A percentile compares a stretch with the other conserved stretches of the same genome.
These are phyloP conservation scores for Scaptomyza flava DNA, from an alignment of 2,888 invertebrate genomes.

Conservation along the genomic window DNA sequence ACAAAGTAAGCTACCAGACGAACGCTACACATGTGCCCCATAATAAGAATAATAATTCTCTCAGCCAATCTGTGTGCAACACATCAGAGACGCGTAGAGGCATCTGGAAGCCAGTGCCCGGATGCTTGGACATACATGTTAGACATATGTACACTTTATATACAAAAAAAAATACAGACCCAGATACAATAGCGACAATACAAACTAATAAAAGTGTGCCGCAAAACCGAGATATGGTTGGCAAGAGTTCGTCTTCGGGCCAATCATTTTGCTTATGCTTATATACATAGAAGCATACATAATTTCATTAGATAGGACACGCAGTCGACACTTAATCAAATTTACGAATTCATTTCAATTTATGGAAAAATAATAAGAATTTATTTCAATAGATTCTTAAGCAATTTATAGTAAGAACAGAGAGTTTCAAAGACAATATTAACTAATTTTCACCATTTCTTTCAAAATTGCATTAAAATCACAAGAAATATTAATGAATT, in stretches of 20 bases:
- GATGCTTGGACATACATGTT: conserved; percentile 56
- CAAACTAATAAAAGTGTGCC: conserved; percentile 66
- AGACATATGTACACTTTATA: not conserved
- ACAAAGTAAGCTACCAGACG: conserved; percentile 37
- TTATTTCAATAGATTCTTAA: conserved; percentile 15
- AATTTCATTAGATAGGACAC: conserved; percentile 13
- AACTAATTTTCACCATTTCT: not conserved
- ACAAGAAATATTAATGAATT: too few relatives aligned
- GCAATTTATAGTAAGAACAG: not conserved
- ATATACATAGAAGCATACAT: not conserved
- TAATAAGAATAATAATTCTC: conserved; percentile 6
- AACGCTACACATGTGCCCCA: not conserved
- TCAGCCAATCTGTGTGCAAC: conserved; percentile 56
- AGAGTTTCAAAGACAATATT: not conserved
- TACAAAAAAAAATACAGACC: conserved; percentile 18
- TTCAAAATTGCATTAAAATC: not conserved
- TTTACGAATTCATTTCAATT: conserved; percentile 48
- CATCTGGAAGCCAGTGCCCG: conserved; percentile 60
- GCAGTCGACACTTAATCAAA: conserved; percentile 35
- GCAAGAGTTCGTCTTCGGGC: conserved; percentile 36
- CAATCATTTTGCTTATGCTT: conserved; percentile 28
- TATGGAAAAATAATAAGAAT: conserved; percentile 34
- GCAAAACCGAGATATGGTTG: conserved; percentile 43
- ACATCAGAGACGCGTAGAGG: conserved; percentile 46
- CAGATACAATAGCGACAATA: conserved; percentile 33